These are phyloP conservation scores for Leptodactylus fuscus DNA, from an alignment of 2,113 vertebrate species.

Conservation along the genomic window DNA sequence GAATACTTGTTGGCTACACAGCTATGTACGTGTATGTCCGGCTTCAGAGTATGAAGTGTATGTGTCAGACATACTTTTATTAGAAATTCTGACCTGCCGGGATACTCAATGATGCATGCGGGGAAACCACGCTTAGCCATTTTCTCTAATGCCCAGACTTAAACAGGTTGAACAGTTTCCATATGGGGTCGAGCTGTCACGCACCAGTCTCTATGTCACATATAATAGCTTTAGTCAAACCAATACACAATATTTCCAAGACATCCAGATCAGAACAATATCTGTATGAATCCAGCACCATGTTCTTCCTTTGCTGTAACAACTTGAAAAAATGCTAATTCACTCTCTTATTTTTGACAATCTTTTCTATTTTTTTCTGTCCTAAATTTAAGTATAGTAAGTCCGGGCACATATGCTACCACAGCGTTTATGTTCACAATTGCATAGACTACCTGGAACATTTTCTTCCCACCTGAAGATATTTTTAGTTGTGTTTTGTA, in stretches of 20 bases:
- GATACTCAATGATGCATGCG: background rate
- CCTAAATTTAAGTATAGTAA: background rate
- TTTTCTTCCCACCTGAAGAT: conserved; percentile 32
- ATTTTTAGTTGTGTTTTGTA: conserved; percentile 35
- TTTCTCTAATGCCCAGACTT: conserved; percentile 5
- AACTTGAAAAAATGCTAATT: conserved; percentile 14
- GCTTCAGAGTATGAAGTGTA: background rate
- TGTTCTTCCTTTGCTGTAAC: background rate
- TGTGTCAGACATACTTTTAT: background rate
- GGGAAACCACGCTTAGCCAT: background rate
- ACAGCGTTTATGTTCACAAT: background rate
- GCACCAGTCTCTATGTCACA: background rate
- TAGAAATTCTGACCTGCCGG: background rate
- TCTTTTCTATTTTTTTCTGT: background rate
- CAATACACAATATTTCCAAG: background rate
- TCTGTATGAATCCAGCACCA: background rate
- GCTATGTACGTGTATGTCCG: background rate
- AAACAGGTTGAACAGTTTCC: conserved; percentile 6
- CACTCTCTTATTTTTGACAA: background rate
- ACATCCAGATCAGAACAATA: background rate
- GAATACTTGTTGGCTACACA: too few relatives aligned
- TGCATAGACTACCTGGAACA: background rate
- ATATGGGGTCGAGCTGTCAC: background rate
- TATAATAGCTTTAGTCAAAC: conserved; percentile 2
- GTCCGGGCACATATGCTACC: background rate